Conservation (phyloP, 2,113 vertebrate genomes). For the Hiodon tergisus region DNA sequence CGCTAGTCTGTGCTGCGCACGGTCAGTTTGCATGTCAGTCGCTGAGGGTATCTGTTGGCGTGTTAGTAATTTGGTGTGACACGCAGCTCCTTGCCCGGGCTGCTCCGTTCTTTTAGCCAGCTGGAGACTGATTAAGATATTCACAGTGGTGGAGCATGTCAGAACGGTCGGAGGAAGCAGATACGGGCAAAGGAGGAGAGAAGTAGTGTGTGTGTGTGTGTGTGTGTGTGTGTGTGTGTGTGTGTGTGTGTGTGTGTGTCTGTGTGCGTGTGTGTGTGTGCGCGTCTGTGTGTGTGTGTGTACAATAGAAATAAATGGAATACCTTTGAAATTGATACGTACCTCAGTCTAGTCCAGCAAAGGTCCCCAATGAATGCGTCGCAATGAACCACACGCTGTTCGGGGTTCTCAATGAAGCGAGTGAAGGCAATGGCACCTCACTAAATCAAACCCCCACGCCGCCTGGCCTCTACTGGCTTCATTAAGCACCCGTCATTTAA, state of each 20-base stretch:
- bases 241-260: too few species aligned
- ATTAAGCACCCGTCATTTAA: not conserved
- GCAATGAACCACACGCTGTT: too few species aligned
- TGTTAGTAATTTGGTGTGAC: slow-evolving; percentile 3
- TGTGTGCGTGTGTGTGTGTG: too few species aligned
- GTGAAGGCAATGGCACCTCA: too few species aligned
- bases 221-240: not conserved
- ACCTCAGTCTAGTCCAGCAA: too few species aligned
- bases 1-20: not conserved
- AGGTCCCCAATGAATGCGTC: too few species aligned
- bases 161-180: not conserved
- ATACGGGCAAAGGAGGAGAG: too few species aligned
- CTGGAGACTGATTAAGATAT: slow-evolving; percentile 18
- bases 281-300: too few species aligned
- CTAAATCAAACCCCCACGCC: too few species aligned
- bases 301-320: too few species aligned
- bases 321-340: too few species aligned
- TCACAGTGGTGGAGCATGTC: not conserved
- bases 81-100: not conserved
- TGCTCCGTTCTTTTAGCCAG: not conserved
- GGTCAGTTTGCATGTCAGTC: not conserved
- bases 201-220: not conserved
- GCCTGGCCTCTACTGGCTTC: not conserved
- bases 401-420: too few species aligned
- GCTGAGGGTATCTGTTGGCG: not conserved